A percentile compares a stretch with the other conserved stretches of the same genome.
These are phyloP conservation scores for Lineus longissimus DNA, from an alignment of 1,140 invertebrate species.

Conservation along the genomic window DNA sequence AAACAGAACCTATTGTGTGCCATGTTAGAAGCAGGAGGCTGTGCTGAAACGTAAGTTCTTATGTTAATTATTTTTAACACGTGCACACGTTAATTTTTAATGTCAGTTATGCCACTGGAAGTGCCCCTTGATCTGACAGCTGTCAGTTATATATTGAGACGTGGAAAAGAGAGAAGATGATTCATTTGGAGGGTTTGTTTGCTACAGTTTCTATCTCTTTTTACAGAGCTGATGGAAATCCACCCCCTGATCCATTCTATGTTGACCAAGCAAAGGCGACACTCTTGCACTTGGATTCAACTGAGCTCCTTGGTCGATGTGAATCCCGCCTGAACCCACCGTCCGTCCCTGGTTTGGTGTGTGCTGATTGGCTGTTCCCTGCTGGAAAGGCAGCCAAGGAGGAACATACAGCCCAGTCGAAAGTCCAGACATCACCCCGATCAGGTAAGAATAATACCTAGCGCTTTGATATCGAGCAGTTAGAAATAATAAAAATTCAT, in stretches of 20 bases:
- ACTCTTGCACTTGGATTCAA: conserved; percentile 49
- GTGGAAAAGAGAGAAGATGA: no score
- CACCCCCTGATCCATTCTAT: conserved; percentile 47
- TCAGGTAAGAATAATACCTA: not conserved
- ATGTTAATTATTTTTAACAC: conserved; percentile 4
- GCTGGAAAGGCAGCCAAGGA: not conserved
- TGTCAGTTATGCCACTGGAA: no score
- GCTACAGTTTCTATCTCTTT: conserved; percentile 13
- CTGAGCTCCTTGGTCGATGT: conserved; percentile 42
- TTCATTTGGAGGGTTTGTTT: not conserved
- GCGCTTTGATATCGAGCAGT: no score
- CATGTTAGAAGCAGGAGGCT: conserved; percentile 47
- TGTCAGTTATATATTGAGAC: no score
- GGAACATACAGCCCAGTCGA: not conserved
- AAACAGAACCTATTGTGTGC: conserved; percentile 42
- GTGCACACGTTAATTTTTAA: no score
- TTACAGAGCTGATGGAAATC: conserved; percentile 30
- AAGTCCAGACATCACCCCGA: not conserved
- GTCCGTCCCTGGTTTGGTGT: not conserved
- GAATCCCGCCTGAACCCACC: conserved; percentile 29
- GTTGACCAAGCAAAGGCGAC: conserved; percentile 53
- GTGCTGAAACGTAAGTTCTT: conserved; percentile 28
- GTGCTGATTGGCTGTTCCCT: not conserved
- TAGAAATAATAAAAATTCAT: no score
- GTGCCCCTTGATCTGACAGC: no score